Evolutionary conservation across 2,113 vertebrate genomes (phyloP).

Genomic region (Orthonyx spaldingii): DNA sequence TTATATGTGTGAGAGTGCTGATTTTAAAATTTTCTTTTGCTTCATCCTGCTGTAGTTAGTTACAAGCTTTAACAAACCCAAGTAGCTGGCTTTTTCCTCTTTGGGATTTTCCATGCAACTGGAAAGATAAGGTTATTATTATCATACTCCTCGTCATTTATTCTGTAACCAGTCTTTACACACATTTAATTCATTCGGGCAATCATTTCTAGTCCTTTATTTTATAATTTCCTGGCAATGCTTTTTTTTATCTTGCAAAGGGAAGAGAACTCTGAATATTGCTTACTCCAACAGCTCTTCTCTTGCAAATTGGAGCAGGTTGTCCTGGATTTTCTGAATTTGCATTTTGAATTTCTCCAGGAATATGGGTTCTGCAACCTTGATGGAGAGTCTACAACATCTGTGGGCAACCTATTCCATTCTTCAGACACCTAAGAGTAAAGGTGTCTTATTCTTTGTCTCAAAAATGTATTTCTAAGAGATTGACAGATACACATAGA

Average conservation of each 20-base stretch:
- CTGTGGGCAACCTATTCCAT: background rate
- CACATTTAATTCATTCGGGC: background rate
- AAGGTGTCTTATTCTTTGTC: background rate
- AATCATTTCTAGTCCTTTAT: background rate
- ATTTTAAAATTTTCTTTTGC: background rate
- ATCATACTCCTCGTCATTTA: background rate
- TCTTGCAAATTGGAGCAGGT: background rate
- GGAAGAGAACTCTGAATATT: background rate
- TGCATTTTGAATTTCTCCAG: background rate
- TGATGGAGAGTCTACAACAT: background rate
- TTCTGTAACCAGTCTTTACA: background rate
- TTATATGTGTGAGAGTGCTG: background rate
- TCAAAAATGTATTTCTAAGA: background rate
- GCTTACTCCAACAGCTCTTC: background rate
- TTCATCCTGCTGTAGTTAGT: background rate
- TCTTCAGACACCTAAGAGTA: background rate
- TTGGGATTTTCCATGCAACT: background rate
- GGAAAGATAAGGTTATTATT: background rate
- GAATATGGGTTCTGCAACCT: background rate
- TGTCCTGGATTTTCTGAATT: background rate
- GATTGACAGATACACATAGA: background rate
- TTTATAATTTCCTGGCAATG: background rate
- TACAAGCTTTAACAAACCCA: background rate
- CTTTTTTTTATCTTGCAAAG: background rate
- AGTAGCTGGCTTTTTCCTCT: background rate